Evolutionary conservation across 2,113 vertebrate species (phyloP).

Genomic region (Elephantulus edwardii): DNA sequence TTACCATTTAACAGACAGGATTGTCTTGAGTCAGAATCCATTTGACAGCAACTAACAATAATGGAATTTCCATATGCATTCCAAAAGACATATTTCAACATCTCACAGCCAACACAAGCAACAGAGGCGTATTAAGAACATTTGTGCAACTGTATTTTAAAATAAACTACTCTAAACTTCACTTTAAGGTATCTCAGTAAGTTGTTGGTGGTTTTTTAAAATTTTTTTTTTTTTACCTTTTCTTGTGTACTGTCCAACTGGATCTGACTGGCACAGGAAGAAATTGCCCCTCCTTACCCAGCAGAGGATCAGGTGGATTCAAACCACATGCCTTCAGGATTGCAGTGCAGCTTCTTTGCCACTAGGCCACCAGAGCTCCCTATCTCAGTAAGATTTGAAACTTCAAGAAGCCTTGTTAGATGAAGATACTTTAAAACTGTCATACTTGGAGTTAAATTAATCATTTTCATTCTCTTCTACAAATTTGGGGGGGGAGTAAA

Average conservation of each 20-base stretch:
- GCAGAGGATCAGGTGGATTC: no score
- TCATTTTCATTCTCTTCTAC: constrained; percentile 77
- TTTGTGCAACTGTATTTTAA: constrained; percentile 75
- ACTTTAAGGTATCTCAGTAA: constrained; percentile 72
- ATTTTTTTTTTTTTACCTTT: no score
- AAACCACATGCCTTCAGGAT: no score
- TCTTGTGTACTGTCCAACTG: no score
- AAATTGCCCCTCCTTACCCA: no score
- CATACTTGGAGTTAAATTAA: constrained; percentile 78
- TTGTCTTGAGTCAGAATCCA: no score
- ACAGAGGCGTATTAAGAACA: constrained; percentile 61
- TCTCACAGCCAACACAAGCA: constrained; percentile 60
- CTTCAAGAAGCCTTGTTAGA: constrained; percentile 79
- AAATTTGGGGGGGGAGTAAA: constrained; percentile 74
- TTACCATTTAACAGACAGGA: no score
- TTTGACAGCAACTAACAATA: no score
- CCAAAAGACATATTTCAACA: constrained; percentile 46
- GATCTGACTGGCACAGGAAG: no score
- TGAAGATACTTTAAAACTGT: constrained; percentile 78
- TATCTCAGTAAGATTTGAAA: constrained; percentile 46
- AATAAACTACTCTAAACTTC: constrained; percentile 77
- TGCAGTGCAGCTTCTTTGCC: no score
- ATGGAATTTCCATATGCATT: background rate
- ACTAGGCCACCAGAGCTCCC: no score
- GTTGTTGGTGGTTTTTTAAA: no score